Percentiles rank a stretch among this genome's conserved stretches.
Evolutionary conservation across 2,797 vertebrate species (phyloP).

Genomic region (Crenuchus spilurus): DNA sequence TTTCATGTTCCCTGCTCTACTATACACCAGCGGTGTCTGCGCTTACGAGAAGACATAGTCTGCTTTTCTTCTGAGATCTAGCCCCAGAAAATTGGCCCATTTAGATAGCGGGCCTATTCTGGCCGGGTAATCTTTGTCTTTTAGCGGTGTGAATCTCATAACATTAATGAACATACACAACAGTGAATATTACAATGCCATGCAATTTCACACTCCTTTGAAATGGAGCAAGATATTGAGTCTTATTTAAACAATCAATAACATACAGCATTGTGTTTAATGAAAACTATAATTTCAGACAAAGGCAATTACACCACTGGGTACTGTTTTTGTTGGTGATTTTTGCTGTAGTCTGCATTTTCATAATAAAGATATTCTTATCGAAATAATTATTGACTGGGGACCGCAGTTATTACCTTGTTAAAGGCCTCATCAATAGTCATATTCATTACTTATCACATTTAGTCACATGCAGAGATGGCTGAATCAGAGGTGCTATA

Average conservation of each 20-base stretch:
- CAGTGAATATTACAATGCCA: constrained; percentile 77
- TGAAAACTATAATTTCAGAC: constrained; percentile 85
- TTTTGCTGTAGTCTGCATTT: constrained; percentile 78
- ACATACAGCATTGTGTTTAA: constrained; percentile 81
- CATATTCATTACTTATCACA: constrained; percentile 81
- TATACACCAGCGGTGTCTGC: constrained; percentile 8
- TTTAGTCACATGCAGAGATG: constrained; percentile 73
- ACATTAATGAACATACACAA: constrained; percentile 75
- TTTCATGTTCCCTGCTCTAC: constrained; percentile 11
- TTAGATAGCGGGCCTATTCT: constrained; percentile 75
- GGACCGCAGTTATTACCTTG: constrained; percentile 78
- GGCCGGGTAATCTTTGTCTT: constrained; percentile 73
- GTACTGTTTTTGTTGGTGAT: constrained; percentile 78
- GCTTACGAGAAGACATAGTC: not conserved
- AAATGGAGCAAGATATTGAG: constrained; percentile 78
- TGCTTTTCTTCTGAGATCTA: constrained; percentile 8
- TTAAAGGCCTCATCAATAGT: constrained; percentile 83
- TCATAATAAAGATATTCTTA: constrained; percentile 82
- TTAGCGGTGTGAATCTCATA: constrained; percentile 62
- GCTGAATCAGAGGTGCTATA: constrained; percentile 76
- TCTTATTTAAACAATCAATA: constrained; percentile 85
- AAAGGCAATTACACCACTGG: constrained; percentile 78
- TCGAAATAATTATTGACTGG: constrained; percentile 83
- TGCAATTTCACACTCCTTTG: constrained; percentile 76
- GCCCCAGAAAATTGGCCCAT: constrained; percentile 72